A percentile compares a stretch with the other conserved stretches of the same genome.
These are phyloP conservation scores for Euphonia xanthogaster DNA, from an alignment of 2,797 vertebrate species.

Conservation along the genomic window DNA sequence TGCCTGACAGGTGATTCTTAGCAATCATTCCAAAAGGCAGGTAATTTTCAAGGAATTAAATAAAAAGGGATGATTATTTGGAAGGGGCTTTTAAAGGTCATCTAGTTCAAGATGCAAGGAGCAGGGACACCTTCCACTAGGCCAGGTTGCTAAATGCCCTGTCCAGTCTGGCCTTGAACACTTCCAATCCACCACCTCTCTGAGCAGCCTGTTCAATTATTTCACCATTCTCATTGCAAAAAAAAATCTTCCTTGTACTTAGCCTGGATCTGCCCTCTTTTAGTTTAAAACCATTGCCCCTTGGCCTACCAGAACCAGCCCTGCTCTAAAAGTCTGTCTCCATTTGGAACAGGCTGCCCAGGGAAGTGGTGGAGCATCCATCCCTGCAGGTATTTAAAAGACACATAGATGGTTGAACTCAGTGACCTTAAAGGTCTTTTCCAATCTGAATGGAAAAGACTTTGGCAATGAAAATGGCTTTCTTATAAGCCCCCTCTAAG, in stretches of 20 bases:
- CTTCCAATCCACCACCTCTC: background rate
- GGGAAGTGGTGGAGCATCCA: background rate
- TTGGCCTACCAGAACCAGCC: background rate
- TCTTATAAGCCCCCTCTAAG: background rate
- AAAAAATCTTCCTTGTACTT: background rate
- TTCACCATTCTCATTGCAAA: background rate
- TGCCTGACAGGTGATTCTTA: accelerated
- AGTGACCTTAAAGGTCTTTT: background rate
- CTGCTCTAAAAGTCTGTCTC: background rate
- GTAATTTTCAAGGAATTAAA: background rate
- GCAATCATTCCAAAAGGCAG: background rate
- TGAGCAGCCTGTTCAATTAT: background rate
- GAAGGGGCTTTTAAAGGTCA: background rate
- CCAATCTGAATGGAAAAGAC: background rate
- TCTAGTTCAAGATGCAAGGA: background rate
- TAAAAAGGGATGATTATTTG: background rate
- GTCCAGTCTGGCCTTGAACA: background rate
- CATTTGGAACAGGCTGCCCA: background rate
- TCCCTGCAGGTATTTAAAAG: background rate
- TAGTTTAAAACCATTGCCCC: background rate
- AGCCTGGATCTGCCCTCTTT: background rate
- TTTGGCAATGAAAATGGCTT: background rate
- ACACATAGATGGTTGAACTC: background rate
- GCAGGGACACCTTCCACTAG: background rate
- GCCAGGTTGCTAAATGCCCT: background rate